phyloP scores from a whole-genome alignment of 2,113 vertebrate species.

The Hemicordylus capensis region DNA sequence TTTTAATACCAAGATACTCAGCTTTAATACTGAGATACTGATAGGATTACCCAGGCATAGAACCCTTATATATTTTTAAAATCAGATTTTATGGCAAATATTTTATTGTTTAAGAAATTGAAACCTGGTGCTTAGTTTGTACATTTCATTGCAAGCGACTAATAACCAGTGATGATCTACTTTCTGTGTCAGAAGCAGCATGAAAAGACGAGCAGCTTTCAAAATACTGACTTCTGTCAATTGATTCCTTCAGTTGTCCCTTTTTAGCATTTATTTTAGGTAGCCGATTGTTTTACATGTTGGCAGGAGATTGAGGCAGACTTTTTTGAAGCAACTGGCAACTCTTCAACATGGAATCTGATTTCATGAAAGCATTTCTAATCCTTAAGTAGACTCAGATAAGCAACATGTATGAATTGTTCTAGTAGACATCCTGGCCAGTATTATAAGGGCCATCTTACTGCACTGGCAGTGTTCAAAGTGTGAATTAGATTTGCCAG shows the following conservation, averaged over 20 bases:
- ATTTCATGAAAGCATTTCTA: conserved; percentile 18
- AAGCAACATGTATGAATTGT: not conserved
- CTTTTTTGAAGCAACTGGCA: conserved; percentile 34
- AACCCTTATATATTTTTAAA: not conserved
- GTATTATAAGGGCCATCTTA: not conserved
- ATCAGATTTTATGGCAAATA: not conserved
- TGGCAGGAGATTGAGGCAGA: conserved; percentile 18
- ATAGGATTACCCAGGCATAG: not conserved
- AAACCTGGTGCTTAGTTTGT: not conserved
- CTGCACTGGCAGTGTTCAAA: not conserved
- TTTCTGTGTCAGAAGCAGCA: not conserved
- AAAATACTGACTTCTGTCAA: conserved; percentile 8
- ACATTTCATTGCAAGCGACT: not conserved
- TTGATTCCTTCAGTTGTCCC: conserved; percentile 20
- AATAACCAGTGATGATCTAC: conserved; percentile 1
- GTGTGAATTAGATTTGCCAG: not conserved
- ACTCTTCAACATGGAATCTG: conserved; percentile 46
- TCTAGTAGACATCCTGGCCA: not conserved
- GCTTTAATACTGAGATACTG: not conserved
- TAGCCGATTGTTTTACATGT: conserved; percentile 24
- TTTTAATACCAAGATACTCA: conserved; percentile 17
- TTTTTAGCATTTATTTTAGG: conserved; percentile 44
- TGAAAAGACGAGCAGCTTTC: conserved; percentile 18
- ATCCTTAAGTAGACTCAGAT: not conserved
- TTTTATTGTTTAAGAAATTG: conserved; percentile 30